Conservation (phyloP, 2,888 invertebrate species). For the Eremobia ochroleuca region DNA sequence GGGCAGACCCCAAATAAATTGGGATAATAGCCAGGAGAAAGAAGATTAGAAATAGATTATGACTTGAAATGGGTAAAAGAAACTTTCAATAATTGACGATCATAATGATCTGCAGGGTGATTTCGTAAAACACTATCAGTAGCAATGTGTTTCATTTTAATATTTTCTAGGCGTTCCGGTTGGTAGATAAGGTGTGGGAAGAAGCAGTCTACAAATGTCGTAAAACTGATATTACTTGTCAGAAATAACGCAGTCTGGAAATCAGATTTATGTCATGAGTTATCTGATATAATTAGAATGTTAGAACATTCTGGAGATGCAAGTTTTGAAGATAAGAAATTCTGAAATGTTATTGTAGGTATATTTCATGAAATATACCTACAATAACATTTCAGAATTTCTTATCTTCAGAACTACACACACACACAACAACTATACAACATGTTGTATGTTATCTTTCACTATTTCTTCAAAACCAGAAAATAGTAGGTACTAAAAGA, state of each 20-base stretch:
- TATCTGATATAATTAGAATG: slow-evolving; percentile 4
- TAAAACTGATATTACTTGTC: slow-evolving; percentile 13
- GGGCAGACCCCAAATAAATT: too few species aligned
- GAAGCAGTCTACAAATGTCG: not conserved
- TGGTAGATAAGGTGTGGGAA: slow-evolving; percentile 4
- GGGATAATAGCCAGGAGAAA: too few species aligned
- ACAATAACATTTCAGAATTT: slow-evolving; percentile 1
- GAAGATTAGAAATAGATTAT: too few species aligned
- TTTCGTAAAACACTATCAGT: too few species aligned
- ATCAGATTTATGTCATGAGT: slow-evolving; percentile 1
- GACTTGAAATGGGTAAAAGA: too few species aligned
- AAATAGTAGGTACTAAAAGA: not conserved
- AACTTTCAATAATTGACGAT: not conserved
- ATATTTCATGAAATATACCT: too few species aligned
- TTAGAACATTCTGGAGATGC: slow-evolving; percentile 3
- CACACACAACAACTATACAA: too few species aligned
- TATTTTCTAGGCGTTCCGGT: slow-evolving; percentile 26
- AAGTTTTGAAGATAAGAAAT: slow-evolving; percentile 1
- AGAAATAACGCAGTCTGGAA: slow-evolving; percentile 20
- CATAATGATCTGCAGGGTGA: not conserved
- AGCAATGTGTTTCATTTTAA: too few species aligned
- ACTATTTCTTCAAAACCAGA: not conserved
- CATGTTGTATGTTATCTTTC: not conserved
- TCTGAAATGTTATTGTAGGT: not conserved
- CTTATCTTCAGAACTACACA: not conserved